A percentile compares a stretch with the other conserved stretches of the same genome.
Conservation (phyloP, 2,888 invertebrate species). For the Myathropa florea region DNA sequence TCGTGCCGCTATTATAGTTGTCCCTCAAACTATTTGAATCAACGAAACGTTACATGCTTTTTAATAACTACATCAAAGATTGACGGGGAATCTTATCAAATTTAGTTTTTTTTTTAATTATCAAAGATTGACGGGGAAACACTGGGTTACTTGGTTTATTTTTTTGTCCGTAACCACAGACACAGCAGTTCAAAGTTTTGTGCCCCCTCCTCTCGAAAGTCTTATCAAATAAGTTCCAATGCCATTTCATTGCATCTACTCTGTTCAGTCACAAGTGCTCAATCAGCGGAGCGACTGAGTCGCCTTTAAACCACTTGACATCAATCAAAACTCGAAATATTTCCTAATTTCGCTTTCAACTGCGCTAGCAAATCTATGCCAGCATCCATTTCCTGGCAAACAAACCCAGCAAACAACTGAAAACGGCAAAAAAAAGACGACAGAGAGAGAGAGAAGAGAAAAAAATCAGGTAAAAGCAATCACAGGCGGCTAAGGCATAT, state of each 20-base stretch:
- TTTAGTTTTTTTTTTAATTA: no score
- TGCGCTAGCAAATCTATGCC: background rate
- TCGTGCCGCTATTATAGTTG: no score
- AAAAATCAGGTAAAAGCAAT: slow-evolving; percentile 16
- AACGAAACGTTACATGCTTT: no score
- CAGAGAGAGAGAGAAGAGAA: background rate
- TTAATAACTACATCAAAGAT: no score
- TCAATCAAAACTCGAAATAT: background rate
- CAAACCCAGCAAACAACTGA: background rate
- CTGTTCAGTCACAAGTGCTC: background rate
- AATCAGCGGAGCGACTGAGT: background rate
- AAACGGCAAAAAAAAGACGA: background rate
- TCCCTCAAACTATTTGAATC: no score
- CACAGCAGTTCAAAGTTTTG: no score
- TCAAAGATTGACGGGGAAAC: no score
- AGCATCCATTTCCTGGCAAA: slow-evolving; percentile 13
- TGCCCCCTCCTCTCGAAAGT: background rate
- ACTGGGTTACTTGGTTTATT: no score
- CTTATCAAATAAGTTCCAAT: slow-evolving; percentile 10
- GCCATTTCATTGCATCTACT: slow-evolving; percentile 9
- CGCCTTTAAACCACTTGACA: background rate
- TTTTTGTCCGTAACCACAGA: no score
- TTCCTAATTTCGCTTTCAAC: slow-evolving; percentile 7
- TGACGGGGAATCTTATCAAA: no score
- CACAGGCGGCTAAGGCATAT: slow-evolving; percentile 20